Base-by-base conservation (phyloP, 2,113 vertebrate species). In the Hemibagrus wyckioides region DNA sequence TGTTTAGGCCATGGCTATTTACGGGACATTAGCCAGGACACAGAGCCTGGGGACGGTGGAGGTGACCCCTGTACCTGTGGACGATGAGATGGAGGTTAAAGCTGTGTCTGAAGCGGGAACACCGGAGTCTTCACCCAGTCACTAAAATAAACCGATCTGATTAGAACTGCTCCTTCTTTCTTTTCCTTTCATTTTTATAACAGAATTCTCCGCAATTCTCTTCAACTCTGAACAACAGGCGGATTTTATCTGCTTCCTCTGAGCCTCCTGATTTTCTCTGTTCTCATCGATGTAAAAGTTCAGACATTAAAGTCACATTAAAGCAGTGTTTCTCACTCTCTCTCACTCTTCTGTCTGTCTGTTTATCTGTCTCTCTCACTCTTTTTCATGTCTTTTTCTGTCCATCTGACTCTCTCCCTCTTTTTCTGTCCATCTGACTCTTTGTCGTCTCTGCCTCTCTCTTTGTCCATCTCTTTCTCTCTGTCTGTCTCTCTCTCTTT, bases 1-100 rank as follows among this genome's bases (percentile, higher is more conserved):
- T 75, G 25, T 67, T 85, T 83, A 95, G 95, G 94, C 95, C 7
- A 95, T 95, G 95, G 86, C 85, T 28, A 94, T 95, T 86, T 95
- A 95, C 52, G 85, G 93, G 33, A 90, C 56, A 33, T 85, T 95
- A 90, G 82, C 91, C 9, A 94, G 93, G 89, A 87, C 67, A 1
- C 85, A 85, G 52, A 52, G 33, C 63, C 54, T n/a, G 1, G 90
- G 8, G 36, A 23, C 82, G 6, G 23, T 8, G 1, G 81, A 85
- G 82, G 17, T 39, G 54, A 23, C 80, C 0, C 30, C 80, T 4
- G 69, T 11, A 13, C 73, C 7, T 0, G 3, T 14, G 33, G 88
- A 85, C 3, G 8, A 0, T 4, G 25, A 50, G 6, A 17, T 7
- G n/a, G 30, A 88, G 30, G 15, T 25, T 36, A 71, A 59, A 36